Evolutionary conservation across 2,797 vertebrate species (phyloP).

Genomic region (Malurus splendens): DNA sequence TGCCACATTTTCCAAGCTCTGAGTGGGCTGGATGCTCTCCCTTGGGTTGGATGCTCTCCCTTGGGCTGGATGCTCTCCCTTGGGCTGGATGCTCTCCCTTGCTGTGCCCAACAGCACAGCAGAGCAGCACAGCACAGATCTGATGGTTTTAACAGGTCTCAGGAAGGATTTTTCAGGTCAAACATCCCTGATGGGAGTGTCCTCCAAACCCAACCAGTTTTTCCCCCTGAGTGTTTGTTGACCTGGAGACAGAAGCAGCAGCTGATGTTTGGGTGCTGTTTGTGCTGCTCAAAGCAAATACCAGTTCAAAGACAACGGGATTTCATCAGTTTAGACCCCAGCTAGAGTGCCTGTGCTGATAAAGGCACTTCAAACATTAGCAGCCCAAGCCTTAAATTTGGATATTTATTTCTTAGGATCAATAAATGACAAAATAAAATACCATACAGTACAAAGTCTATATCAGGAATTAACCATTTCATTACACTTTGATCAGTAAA

Average conservation of each 20-base stretch:
- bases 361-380: neutral
- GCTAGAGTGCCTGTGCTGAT: neutral
- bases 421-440: conserved; percentile 43
- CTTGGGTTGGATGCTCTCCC: fast-evolving
- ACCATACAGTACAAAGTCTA: conserved; percentile 52
- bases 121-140: neutral
- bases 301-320: neutral
- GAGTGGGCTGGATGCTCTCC: neutral
- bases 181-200: too few species aligned
- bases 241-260: neutral
- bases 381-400: neutral
- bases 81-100: neutral
- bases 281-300: neutral
- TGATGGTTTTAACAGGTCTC: neutral
- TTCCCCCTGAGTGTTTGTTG: fast-evolving
- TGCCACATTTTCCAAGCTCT: neutral
- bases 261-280: neutral
- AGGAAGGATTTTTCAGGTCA: neutral
- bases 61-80: fast-evolving
- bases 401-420: conserved; percentile 56
- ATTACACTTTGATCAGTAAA: conserved; percentile 34
- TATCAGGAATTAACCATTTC: conserved; percentile 22
- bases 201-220: neutral
- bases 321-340: neutral
- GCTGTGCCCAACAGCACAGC: neutral